Conservation (phyloP, 2,113 vertebrate genomes). For the Odocoileus hemionus region DNA sequence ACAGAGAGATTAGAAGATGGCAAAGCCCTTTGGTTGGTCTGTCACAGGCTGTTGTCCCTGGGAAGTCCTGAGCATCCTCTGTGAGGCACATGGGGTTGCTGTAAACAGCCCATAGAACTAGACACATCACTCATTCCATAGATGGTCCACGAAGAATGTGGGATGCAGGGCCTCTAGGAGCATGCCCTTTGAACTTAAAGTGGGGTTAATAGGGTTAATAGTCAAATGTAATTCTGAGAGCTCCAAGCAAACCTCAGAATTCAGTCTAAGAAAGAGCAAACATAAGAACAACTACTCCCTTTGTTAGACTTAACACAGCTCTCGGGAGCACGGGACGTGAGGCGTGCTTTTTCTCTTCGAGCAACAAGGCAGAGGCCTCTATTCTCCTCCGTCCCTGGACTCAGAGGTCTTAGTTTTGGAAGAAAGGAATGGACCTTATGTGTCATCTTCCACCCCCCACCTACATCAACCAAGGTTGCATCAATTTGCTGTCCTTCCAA, state of each 20-base stretch:
- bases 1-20: not conserved
- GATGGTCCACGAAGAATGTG: accelerated
- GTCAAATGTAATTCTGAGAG: not conserved
- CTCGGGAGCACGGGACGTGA: accelerated
- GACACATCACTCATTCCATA: no score
- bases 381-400: not conserved
- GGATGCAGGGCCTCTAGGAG: accelerated
- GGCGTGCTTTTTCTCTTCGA: no score
- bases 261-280: accelerated
- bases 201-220: accelerated
- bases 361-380: accelerated
- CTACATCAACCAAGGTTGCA: accelerated
- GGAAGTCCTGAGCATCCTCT: not conserved
- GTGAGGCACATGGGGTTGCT: not conserved
- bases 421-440: accelerated
- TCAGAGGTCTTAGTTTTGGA: not conserved
- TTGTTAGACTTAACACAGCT: not conserved
- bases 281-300: accelerated
- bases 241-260: not conserved
- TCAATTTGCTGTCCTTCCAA: not conserved
- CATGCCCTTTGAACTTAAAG: accelerated
- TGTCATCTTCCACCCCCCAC: accelerated
- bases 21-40: not conserved
- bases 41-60: no score
- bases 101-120: not conserved